phyloP scores from a whole-genome alignment of 1,140 invertebrate species.

The Phenacoccus solenopsis region DNA sequence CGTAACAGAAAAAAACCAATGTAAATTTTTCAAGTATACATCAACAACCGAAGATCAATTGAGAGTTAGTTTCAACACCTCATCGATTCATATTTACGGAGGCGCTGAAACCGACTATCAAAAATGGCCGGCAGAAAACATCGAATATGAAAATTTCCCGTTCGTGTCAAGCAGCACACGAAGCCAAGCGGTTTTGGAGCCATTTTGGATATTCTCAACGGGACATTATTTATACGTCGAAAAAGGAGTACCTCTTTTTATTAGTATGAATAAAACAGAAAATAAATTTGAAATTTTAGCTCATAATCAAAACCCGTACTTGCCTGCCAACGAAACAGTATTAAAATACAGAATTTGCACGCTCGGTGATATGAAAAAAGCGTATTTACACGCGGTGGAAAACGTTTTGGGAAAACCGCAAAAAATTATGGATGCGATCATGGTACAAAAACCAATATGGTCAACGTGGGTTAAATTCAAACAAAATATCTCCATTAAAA shows the following conservation, averaged over 20 bases:
- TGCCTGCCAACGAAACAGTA: slow-evolving; percentile 20
- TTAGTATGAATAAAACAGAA: slow-evolving; percentile 40
- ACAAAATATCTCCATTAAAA: slow-evolving; percentile 47
- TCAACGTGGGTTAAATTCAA: slow-evolving; percentile 81
- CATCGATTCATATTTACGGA: background rate
- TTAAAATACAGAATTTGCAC: slow-evolving; percentile 47
- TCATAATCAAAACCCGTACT: background rate
- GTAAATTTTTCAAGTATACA: background rate
- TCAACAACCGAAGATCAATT: slow-evolving; percentile 25
- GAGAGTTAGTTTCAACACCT: background rate
- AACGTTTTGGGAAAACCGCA: slow-evolving; percentile 46
- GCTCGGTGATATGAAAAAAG: slow-evolving; percentile 38
- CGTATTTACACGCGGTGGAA: slow-evolving; percentile 47
- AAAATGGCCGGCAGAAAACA: background rate
- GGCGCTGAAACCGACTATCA: background rate
- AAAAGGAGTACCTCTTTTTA: slow-evolving; percentile 49
- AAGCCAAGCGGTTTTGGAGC: slow-evolving; percentile 53
- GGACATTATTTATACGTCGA: slow-evolving; percentile 50
- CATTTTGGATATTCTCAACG: slow-evolving; percentile 59
- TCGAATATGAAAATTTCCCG: slow-evolving; percentile 32
- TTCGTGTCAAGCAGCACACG: slow-evolving; percentile 47
- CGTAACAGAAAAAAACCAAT: background rate
- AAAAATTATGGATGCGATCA: slow-evolving; percentile 46
- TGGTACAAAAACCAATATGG: slow-evolving; percentile 60
- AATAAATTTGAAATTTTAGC: background rate